Conservation (phyloP, 2,888 invertebrate genomes). For the Epinotia demarniana region DNA sequence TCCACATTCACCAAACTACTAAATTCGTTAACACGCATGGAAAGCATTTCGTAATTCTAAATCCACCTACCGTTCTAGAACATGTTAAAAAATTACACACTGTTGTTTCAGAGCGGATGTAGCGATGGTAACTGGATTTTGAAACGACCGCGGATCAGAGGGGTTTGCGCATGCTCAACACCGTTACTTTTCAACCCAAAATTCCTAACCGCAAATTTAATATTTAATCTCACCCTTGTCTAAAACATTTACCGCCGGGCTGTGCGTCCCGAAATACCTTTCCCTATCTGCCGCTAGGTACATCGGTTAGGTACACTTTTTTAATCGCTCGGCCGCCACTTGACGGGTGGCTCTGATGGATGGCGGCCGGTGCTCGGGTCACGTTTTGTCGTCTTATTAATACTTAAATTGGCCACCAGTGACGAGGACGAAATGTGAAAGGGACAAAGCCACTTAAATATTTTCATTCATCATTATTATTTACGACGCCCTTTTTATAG, state of each 20-base stretch:
- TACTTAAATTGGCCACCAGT: slow-evolving; percentile 82
- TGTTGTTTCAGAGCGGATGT: slow-evolving; percentile 73
- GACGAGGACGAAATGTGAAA: slow-evolving; percentile 72
- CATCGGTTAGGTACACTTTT: slow-evolving; percentile 76
- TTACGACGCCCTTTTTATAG: slow-evolving; percentile 31
- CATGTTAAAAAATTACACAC: slow-evolving; percentile 71
- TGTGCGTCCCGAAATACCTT: slow-evolving; percentile 75
- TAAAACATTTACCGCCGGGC: slow-evolving; percentile 79
- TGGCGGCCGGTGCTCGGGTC: slow-evolving; percentile 72
- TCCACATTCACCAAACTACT: slow-evolving; percentile 51
- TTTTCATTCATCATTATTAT: slow-evolving; percentile 42
- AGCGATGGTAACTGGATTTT: slow-evolving; percentile 71
- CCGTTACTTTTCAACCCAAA: slow-evolving; percentile 79
- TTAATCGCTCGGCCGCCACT: slow-evolving; percentile 80
- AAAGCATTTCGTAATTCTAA: slow-evolving; percentile 48
- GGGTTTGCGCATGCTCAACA: slow-evolving; percentile 68
- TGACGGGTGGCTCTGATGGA: slow-evolving; percentile 80
- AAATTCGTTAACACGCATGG: slow-evolving; percentile 59
- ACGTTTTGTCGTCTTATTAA: slow-evolving; percentile 85
- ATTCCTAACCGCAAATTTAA: slow-evolving; percentile 83
- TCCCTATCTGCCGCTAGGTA: slow-evolving; percentile 61
- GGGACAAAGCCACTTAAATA: slow-evolving; percentile 43
- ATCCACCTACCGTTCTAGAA: slow-evolving; percentile 55
- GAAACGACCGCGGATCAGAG: slow-evolving; percentile 64
- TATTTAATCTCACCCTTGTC: slow-evolving; percentile 84